phyloP scores from a whole-genome alignment of 1,140 invertebrate species.

The Episyrphus balteatus region DNA sequence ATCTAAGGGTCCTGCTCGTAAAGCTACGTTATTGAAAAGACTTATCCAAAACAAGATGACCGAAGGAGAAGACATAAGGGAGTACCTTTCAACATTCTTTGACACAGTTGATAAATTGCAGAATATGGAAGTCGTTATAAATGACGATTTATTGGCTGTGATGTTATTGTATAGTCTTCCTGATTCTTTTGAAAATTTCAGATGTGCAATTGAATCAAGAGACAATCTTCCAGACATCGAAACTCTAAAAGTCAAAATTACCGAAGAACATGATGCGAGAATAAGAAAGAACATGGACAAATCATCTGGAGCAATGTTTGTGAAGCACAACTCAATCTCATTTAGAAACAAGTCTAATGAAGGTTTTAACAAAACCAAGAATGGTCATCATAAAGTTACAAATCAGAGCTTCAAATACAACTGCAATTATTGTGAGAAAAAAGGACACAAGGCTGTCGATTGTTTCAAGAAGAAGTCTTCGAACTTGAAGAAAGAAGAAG shows the following conservation, averaged over 20 bases:
- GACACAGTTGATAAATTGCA: conserved; percentile 18
- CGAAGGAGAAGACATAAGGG: conserved; percentile 15
- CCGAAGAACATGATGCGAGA: conserved; percentile 14
- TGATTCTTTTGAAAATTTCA: conserved; percentile 13
- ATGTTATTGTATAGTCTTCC: conserved; percentile 18
- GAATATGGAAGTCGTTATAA: conserved; percentile 14
- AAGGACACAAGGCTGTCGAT: no score
- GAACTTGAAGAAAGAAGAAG: no score
- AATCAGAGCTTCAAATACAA: no score
- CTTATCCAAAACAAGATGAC: conserved; percentile 12
- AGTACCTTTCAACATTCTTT: conserved; percentile 17
- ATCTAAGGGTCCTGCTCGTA: conserved; percentile 11
- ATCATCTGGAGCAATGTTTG: neutral
- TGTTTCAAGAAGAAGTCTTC: no score
- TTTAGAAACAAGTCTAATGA: no score
- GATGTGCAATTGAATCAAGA: conserved; percentile 15
- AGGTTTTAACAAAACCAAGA: no score
- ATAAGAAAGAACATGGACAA: neutral
- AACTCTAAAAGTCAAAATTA: conserved; percentile 13
- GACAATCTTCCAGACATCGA: conserved; percentile 16
- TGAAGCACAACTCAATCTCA: no score
- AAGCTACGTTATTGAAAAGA: conserved; percentile 8
- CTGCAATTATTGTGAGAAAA: no score
- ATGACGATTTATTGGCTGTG: conserved; percentile 12
- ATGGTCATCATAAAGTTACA: no score